Percentiles rank a stretch among this genome's conserved stretches.
These are phyloP conservation scores for Gyps fulvus DNA, from an alignment of 2,113 vertebrate genomes.

Conservation along the genomic window DNA sequence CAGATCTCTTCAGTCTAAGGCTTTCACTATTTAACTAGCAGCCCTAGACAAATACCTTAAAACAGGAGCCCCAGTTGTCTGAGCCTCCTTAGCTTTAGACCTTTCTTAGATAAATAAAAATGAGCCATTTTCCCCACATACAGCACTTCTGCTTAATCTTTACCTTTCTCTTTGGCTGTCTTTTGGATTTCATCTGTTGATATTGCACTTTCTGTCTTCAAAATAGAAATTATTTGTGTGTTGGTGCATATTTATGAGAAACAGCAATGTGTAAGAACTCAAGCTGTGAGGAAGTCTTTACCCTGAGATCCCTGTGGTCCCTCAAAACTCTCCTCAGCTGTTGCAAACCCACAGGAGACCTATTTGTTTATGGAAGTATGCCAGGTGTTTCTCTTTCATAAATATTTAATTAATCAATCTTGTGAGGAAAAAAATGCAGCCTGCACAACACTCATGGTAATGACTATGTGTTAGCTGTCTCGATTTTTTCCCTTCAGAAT, in stretches of 20 bases:
- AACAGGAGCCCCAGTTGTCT: not conserved
- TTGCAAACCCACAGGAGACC: constrained; percentile 67
- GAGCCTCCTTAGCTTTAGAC: not conserved
- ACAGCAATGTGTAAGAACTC: constrained; percentile 40
- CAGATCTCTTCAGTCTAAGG: constrained; percentile 15
- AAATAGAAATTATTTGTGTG: constrained; percentile 43
- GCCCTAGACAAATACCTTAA: not conserved
- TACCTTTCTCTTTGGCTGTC: constrained; percentile 3
- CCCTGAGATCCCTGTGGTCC: constrained; percentile 36
- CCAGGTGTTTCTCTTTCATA: constrained; percentile 84
- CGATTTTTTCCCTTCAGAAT: not conserved
- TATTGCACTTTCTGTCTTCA: constrained; percentile 21
- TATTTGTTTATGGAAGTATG: constrained; percentile 75
- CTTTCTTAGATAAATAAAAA: not conserved
- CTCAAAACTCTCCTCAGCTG: constrained; percentile 66
- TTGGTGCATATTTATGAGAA: constrained; percentile 69
- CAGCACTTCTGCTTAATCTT: not conserved
- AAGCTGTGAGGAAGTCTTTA: constrained; percentile 67
- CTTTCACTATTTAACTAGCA: not conserved
- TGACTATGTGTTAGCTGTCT: constrained; percentile 46
- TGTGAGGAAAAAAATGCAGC: constrained; percentile 52
- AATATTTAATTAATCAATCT: constrained; percentile 84
- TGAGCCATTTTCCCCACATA: not conserved
- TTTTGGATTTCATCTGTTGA: constrained; percentile 57
- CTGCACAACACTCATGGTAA: constrained; percentile 22